Percentiles rank a stretch among this genome's conserved stretches.
These are phyloP conservation scores for Agrotis ipsilon DNA, from an alignment of 2,888 invertebrate genomes.

Conservation along the genomic window DNA sequence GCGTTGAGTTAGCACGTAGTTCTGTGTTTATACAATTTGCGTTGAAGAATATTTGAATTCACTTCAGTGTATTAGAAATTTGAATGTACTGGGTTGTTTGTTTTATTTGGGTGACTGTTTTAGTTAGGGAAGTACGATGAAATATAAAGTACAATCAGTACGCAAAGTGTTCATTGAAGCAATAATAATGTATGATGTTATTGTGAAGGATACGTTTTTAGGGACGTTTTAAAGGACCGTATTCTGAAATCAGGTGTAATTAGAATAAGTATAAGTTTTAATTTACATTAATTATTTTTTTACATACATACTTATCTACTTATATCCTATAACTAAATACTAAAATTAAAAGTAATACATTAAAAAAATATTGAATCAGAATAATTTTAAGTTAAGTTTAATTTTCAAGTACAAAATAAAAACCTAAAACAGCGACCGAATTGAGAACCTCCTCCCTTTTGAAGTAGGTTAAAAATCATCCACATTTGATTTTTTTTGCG, in stretches of 20 bases:
- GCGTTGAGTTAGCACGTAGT: constrained; percentile 39
- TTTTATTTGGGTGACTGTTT: constrained; percentile 6
- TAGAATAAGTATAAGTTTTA: no score
- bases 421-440: not conserved
- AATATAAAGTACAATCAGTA: not conserved
- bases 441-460: no score
- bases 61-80: constrained; percentile 44
- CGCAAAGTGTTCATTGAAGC: no score
- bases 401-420: not conserved
- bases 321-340: no score
- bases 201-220: no score
- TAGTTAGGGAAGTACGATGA: not conserved
- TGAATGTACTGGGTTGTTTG: not conserved
- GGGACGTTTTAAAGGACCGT: no score
- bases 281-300: no score
- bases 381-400: no score
- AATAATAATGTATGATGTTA: not conserved
- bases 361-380: no score
- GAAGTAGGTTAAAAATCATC: constrained; percentile 6
- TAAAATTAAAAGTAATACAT: no score
- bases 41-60: constrained; percentile 62
- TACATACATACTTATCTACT: no score
- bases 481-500: constrained; percentile 30
- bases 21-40: constrained; percentile 50
- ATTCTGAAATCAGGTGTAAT: no score